Percentiles rank a stretch among this genome's conserved stretches.
phyloP scores from a whole-genome alignment of 2,797 vertebrate species.

The Microctenopoma stevenorrisi region DNA sequence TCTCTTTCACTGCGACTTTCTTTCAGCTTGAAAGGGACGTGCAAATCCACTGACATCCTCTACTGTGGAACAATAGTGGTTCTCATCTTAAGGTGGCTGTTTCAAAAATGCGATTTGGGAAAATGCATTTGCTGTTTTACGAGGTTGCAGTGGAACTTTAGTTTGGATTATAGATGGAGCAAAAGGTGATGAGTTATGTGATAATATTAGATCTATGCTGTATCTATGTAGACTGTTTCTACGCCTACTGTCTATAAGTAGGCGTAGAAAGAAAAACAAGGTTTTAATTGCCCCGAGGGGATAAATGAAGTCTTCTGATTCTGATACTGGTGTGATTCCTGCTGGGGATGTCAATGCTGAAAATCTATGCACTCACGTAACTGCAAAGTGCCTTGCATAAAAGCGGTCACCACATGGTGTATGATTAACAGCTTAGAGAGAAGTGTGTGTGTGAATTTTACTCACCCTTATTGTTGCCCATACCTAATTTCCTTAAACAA shows the following conservation, averaged over 20 bases:
- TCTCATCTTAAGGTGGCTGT: conserved; percentile 27
- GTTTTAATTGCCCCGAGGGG: neutral
- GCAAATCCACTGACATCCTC: conserved; percentile 22
- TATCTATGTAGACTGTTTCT: neutral
- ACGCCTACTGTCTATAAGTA: neutral
- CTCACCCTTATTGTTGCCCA: conserved; percentile 63
- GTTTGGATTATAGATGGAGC: neutral
- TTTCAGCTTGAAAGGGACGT: conserved; percentile 26
- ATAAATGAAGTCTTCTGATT: too few relatives aligned
- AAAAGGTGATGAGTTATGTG: neutral
- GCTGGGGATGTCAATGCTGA: neutral
- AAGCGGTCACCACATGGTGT: conserved; percentile 21
- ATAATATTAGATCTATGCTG: neutral
- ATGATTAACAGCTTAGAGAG: conserved; percentile 14
- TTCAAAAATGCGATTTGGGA: conserved; percentile 32
- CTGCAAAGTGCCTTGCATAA: conserved; percentile 23
- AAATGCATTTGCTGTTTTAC: conserved; percentile 20
- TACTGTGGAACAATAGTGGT: conserved; percentile 20
- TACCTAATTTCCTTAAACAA: conserved; percentile 71
- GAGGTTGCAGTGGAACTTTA: conserved; percentile 8
- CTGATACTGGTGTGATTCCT: conserved; percentile 14
- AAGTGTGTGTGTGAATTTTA: conserved; percentile 21
- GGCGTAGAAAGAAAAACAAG: neutral
- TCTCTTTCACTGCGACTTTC: conserved; percentile 7
- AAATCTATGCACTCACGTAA: conserved; percentile 17